Percentiles rank a stretch among this genome's conserved stretches.
Evolutionary conservation across 2,113 vertebrate species (phyloP).

Genomic region (Numida meleagris): DNA sequence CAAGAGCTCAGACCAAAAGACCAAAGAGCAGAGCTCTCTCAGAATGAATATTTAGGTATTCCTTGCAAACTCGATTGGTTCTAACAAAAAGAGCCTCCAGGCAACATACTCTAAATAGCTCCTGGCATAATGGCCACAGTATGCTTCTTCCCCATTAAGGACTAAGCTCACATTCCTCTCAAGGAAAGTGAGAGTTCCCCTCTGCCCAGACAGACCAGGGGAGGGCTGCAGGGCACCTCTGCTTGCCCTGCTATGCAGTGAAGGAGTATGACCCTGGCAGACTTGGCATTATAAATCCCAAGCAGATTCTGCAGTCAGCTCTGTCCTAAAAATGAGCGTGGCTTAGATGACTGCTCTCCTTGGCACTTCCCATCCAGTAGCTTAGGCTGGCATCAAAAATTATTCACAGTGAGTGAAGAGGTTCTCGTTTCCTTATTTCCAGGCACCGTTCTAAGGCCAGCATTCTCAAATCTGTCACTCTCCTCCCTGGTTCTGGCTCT

Average conservation of each 20-base stretch:
- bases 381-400: background rate
- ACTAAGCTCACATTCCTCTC: background rate
- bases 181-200: background rate
- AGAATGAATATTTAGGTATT: slow-evolving; percentile 38
- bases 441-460: background rate
- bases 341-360: background rate
- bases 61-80: background rate
- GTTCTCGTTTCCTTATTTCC: background rate
- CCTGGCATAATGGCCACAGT: background rate
- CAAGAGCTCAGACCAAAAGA: slow-evolving; percentile 7
- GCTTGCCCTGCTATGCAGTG: background rate
- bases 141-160: background rate
- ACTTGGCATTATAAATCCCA: background rate
- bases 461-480: background rate
- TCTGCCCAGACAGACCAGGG: background rate
- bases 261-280: background rate
- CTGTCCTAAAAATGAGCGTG: background rate
- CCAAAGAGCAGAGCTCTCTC: slow-evolving; percentile 20
- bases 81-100: background rate
- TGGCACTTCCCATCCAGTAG: background rate
- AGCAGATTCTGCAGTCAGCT: background rate
- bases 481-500: background rate
- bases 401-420: background rate
- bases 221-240: background rate
- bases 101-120: background rate